Base-by-base conservation (phyloP, 2,888 invertebrate species). In the Drosophila hawaiiensis region DNA sequence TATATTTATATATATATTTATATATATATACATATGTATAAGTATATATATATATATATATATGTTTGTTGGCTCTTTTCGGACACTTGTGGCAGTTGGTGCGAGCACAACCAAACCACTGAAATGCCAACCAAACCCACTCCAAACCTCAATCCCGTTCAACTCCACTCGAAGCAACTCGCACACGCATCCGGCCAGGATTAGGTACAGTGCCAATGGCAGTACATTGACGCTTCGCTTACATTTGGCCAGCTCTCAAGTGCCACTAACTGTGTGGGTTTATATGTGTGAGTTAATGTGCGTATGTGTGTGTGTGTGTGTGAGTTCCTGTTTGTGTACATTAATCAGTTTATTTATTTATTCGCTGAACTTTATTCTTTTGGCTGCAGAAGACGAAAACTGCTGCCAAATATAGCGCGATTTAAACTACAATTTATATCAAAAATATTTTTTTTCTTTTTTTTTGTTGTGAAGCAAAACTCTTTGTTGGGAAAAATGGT, bases 321-420 rank as follows among this genome's bases (percentile, higher is more conserved):
- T 35, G 52, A 59, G 66, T 62, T 67, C 35, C 49, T 62, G 69
- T 58, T 72, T 74, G 69, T 54, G 73, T 58, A 63, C 73, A 89
- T 84, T 89, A 85, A 84, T 84, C 86, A 86, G 68, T 81, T 83
- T 80, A 83, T 74, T 74, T 84, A 76, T 80, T 71, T 73, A 73
- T 70, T 68, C 60, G 64, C 49, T 47, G 55, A 73, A 72, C 61
- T 73, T 74, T 68, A 64, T 70, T 70, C 73, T 68, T 80, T 68
- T 70, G 78, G 60, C 52, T 63, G 25, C 16, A 39, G 31, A 9
- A 14, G 41, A 53, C 47, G 31, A 56, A 31, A 16, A 35, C 19
- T 25, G 25, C 19, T 22, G 68, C 55, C 55, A 41, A 29, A 22
- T 56, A 33, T n/a, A 12, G 10, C 37, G 37, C 50, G 49, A 62